A percentile compares a stretch with the other conserved stretches of the same genome.
phyloP scores from a whole-genome alignment of 1,140 invertebrate genomes.

The Brachionus manjavacas region DNA sequence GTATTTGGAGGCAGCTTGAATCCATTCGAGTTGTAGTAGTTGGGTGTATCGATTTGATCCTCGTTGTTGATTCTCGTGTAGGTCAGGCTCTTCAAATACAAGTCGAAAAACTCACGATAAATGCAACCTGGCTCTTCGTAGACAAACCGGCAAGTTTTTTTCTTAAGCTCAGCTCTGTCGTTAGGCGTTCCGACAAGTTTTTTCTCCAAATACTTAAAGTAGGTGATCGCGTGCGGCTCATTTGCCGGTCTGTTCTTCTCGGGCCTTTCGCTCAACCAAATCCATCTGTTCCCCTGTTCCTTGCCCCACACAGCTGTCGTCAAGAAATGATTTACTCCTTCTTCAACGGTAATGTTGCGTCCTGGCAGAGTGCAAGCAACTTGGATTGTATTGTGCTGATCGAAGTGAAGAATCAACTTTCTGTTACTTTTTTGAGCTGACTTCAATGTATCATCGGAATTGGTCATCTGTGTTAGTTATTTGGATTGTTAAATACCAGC shows the following conservation, averaged over 20 bases:
- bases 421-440: neutral
- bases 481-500: neutral
- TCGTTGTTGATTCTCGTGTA: neutral
- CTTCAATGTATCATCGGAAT: neutral
- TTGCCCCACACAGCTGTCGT: constrained; percentile 25
- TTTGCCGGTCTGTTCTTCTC: neutral
- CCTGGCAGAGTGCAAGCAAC: constrained; percentile 35
- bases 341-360: constrained; percentile 29
- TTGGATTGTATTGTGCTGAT: constrained; percentile 40
- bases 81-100: constrained; percentile 11
- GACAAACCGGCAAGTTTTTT: constrained; percentile 31
- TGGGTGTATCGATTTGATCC: neutral
- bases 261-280: neutral
- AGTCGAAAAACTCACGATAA: neutral
- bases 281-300: constrained; percentile 8
- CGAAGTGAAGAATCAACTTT: constrained; percentile 34
- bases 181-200: neutral
- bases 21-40: neutral
- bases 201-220: constrained; percentile 42
- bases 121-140: constrained; percentile 1
- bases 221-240: neutral
- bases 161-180: constrained; percentile 35
- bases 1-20: neutral
- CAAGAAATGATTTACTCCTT: constrained; percentile 33
- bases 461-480: neutral